Base-by-base conservation (phyloP, 2,797 vertebrate genomes). In the Antrozous pallidus region DNA sequence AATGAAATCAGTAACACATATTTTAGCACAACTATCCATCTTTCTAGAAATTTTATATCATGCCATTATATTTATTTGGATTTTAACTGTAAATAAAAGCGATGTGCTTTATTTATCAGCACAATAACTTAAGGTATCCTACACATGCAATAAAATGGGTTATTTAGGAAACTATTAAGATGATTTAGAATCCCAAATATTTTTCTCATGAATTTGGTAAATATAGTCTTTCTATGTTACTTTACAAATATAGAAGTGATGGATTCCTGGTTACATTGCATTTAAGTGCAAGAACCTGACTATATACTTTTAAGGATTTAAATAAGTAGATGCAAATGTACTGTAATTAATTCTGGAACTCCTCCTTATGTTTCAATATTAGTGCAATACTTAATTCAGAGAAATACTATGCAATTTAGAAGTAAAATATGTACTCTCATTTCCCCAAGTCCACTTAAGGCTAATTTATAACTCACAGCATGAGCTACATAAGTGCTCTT, bases 331-430 rank as follows among this genome's bases (percentile, higher is more conserved):
- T 79, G 26, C 49, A 91, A 93, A 84, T 73, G 24, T 54, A 42
- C 58, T n/a, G 8, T 8, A 93, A 73, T 54, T 88, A 91, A 80
- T 77, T 94, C 40, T 88, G 24, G 3, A 36, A 74, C 10, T 36
- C 9, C 51, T 87, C 56, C 47, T 84, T 58, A 14, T 92, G 49
- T 90, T 92, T 92, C n/a, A 90, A 28, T 96, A 16, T 71, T 88
- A 75, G 10, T 69, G 20, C 9, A 83, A 3, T 45, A 54, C n/a
- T 93, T 75, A 94, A 92, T 83, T 58, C n/a, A 85, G 45, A 73
- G 40, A 93, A 92, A 42, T 6, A 45, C 3, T 13, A 45, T 22
- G 87, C 2, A 88, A 65, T 42, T 18, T 75, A 49, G 61, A 92
- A 86, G 42, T 75, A 77, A 85, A 65, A 84, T 73, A 75, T 22